Evolutionary conservation across 1,140 invertebrate genomes (phyloP), one percentile per base, ranked within the genome.

Genomic region (Diploscapter pachys): DNA sequence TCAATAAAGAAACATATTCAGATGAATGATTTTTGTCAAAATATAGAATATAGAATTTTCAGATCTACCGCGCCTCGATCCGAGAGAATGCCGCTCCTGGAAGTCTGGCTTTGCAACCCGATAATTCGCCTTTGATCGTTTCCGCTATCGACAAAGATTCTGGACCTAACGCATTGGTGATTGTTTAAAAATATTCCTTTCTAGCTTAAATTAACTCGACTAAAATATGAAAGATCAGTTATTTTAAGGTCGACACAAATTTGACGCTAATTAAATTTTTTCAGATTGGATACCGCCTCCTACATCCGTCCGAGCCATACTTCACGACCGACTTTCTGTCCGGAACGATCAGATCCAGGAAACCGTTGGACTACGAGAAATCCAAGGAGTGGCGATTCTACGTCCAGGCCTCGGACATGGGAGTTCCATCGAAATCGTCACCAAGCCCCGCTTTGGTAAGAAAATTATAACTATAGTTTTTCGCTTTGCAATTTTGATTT

Each of bases 121-220:
- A 63, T 48, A 69, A 56, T 52, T 53, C 77, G 4, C 78, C 78
- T 4, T 51, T 79, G 9, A 82, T 71, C 63, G 92, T 96, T 67
- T 92, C 92, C 70, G 95, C 95, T 0, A 93, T 91, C 52, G 95
- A 98, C 87, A 91, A 92, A 2, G 95, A 98, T 87, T 94, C 93
- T 81, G 94, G 94, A 11, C 91, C 95, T 5, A 96, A 97, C 87
- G 92, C 93, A 0, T 91, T 93, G 87, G 92, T 31, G 31, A 31
- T 31, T 31, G 31, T 31, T 31, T 31, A 31, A 31, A 31, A 31
- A 31, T 31, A 31, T 31, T 31, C 31, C 31, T 31, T 31, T 31
- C 31, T 31, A 31, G 31, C 31, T 31, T 31, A 31, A 31, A 31
- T 31, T 31, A 31, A 31, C 31, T 31, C 31, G 31, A 31, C 31